Conservation (phyloP, 2,888 invertebrate genomes). For the Drosophila acutilabella region DNA sequence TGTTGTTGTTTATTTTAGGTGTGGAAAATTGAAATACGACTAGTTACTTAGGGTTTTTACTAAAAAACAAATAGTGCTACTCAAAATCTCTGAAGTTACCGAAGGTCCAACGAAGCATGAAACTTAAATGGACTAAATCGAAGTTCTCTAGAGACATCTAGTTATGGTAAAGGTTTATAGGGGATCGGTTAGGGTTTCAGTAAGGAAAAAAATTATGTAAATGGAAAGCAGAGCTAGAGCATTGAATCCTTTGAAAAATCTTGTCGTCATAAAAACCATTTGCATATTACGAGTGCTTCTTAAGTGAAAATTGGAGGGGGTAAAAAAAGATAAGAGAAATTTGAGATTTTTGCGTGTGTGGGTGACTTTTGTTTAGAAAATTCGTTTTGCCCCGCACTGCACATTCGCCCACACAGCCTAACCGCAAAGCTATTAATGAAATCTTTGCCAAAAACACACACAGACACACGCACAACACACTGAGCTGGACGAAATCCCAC, state of each 20-base stretch:
- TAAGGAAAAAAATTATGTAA: conserved; percentile 1
- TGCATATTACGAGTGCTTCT: conserved; percentile 54
- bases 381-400: conserved; percentile 42
- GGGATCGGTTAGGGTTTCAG: conserved; percentile 2
- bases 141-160: conserved; percentile 5
- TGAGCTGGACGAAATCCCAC: conserved; percentile 5
- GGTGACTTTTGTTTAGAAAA: conserved; percentile 53
- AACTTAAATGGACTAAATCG: conserved; percentile 34
- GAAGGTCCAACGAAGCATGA: conserved; percentile 54
- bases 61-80: conserved; percentile 7
- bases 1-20: conserved; percentile 26
- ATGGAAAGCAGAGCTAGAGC: background rate
- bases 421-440: conserved; percentile 72
- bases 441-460: conserved; percentile 69
- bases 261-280: conserved; percentile 39
- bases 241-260: background rate
- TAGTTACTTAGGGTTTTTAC: conserved; percentile 46
- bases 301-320: background rate
- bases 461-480: conserved; percentile 26
- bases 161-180: conserved; percentile 10
- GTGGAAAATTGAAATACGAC: conserved; percentile 29
- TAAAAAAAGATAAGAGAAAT: background rate
- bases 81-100: background rate
- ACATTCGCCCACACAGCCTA: conserved; percentile 44
- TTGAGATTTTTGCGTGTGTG: background rate